Conservation (phyloP, 1,140 invertebrate species). For the Colletes gigas region DNA sequence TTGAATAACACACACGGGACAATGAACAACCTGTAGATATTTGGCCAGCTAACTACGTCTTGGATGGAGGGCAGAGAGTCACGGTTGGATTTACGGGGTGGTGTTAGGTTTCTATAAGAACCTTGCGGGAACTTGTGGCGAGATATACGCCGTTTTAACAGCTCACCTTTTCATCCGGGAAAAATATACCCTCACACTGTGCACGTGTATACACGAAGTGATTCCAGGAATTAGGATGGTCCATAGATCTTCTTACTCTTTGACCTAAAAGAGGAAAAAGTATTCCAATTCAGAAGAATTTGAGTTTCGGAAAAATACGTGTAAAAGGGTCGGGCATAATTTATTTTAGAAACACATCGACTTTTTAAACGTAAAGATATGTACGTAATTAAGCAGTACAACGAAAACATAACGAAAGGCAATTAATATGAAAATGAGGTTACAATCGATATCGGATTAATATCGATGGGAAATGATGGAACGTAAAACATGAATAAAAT, state of each 20-base stretch:
- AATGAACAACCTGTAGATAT: constrained; percentile 77
- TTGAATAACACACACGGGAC: constrained; percentile 65
- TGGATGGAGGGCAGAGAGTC: constrained; percentile 18
- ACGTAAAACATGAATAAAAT: too few relatives aligned
- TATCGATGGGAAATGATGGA: too few relatives aligned
- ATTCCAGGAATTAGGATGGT: background rate
- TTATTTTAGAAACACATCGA: too few relatives aligned
- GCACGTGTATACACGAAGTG: constrained; percentile 1
- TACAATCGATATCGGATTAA: too few relatives aligned
- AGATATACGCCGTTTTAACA: constrained; percentile 34
- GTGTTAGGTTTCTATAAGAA: constrained; percentile 42
- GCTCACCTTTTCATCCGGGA: constrained; percentile 32
- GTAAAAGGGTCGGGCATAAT: too few relatives aligned
- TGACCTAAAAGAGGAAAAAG: background rate
- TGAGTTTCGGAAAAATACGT: too few relatives aligned
- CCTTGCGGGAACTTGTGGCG: constrained; percentile 18
- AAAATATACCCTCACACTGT: background rate
- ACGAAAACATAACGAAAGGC: too few relatives aligned
- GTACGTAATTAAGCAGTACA: too few relatives aligned
- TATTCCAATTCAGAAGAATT: background rate
- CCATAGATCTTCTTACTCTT: background rate
- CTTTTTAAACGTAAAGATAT: too few relatives aligned
- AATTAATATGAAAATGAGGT: too few relatives aligned
- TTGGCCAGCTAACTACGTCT: constrained; percentile 54
- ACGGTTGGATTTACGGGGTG: constrained; percentile 6